Evolutionary conservation across 2,797 vertebrate genomes (phyloP).

Genomic region (Sebastes nivosus): DNA sequence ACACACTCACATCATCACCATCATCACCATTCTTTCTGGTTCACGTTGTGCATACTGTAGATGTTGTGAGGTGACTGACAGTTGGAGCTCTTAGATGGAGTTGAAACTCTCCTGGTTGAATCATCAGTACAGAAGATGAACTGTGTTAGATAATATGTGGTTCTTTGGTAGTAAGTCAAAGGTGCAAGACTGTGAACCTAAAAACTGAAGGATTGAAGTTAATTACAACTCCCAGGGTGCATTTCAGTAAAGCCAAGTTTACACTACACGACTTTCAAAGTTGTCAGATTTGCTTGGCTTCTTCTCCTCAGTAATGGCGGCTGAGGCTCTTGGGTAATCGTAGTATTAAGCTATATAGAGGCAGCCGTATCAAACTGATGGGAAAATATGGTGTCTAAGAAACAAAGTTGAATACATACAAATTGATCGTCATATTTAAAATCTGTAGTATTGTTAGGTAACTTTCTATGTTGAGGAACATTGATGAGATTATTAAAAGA

Average conservation of each 20-base stretch:
- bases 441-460: not conserved
- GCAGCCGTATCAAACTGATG: not conserved
- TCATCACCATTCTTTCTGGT: not conserved
- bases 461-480: not conserved
- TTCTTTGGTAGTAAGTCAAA: not conserved
- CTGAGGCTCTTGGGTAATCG: not conserved
- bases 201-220: not conserved
- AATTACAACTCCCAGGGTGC: not conserved
- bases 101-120: not conserved
- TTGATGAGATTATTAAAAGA: not conserved
- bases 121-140: not conserved
- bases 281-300: not conserved
- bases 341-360: not conserved
- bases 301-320: not conserved
- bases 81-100: not conserved
- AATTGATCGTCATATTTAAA: not conserved
- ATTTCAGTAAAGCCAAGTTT: no score
- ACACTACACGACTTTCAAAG: no score
- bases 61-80: fast-evolving
- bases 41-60: not conserved
- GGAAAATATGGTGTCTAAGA: not conserved
- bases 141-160: no score
- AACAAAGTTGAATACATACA: not conserved
- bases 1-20: not conserved
- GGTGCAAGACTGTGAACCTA: not conserved